These are phyloP conservation scores for Passer domesticus DNA, from an alignment of 2,113 vertebrate species.

Conservation along the genomic window DNA sequence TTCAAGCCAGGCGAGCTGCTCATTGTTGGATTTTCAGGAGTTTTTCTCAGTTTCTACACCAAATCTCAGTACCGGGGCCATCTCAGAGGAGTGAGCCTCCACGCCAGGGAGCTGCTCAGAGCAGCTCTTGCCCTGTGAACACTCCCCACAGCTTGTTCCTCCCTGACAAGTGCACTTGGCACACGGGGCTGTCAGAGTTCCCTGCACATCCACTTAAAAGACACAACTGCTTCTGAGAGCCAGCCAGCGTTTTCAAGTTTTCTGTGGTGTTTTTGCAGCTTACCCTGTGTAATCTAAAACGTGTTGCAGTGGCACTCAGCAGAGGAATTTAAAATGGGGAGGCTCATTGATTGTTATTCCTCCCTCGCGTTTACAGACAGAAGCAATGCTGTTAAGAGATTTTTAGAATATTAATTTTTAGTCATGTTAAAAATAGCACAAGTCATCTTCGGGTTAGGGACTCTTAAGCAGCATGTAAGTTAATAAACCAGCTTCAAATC, in stretches of 20 bases:
- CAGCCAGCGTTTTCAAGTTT: neutral
- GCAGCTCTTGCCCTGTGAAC: neutral
- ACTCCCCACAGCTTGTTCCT: neutral
- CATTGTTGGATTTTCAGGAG: neutral
- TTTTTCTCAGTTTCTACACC: neutral
- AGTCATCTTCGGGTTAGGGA: neutral
- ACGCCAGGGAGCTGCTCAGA: neutral
- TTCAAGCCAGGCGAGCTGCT: neutral
- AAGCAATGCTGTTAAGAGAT: neutral
- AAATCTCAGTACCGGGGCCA: neutral
- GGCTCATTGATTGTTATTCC: neutral
- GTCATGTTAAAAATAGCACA: neutral
- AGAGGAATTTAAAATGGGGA: neutral
- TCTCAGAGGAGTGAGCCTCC: neutral
- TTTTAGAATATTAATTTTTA: neutral
- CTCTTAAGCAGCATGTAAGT: neutral
- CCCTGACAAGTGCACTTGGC: neutral
- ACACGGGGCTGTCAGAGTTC: fast-evolving
- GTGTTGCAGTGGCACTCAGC: neutral
- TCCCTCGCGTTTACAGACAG: neutral
- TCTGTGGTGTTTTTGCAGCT: neutral
- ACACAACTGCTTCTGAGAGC: neutral
- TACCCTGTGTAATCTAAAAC: neutral
- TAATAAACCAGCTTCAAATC: neutral
- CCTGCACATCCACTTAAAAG: neutral